A percentile compares a stretch with the other conserved stretches of the same genome.
These are phyloP conservation scores for Eledona agricola DNA, from an alignment of 2,888 invertebrate species.

Conservation along the genomic window DNA sequence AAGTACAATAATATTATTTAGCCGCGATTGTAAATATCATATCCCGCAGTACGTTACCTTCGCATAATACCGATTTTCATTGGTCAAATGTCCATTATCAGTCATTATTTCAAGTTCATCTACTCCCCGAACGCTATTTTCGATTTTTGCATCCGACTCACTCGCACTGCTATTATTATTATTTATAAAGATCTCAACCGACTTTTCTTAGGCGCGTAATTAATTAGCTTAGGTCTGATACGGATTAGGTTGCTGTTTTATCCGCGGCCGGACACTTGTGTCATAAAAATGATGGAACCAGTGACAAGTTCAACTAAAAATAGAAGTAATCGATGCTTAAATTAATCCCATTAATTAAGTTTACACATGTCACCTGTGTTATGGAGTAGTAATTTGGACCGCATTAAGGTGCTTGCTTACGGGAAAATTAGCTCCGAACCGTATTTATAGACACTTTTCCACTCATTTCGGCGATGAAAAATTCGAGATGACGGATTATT, in stretches of 20 bases:
- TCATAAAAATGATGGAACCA: conserved; percentile 42
- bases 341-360: conserved; percentile 52
- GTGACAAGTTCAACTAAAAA: conserved; percentile 48
- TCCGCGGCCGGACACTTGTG: conserved; percentile 13
- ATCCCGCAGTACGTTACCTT: conserved; percentile 53
- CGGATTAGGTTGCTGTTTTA: conserved; percentile 23
- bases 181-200: too few relatives aligned
- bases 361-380: conserved; percentile 40
- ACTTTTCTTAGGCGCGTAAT: too few relatives aligned
- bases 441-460: conserved; percentile 10
- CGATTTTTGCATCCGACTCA: conserved; percentile 19
- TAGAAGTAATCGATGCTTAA: conserved; percentile 53
- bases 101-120: conserved; percentile 57
- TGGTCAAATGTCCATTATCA: conserved; percentile 55
- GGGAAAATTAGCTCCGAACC: conserved; percentile 12
- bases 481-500: not conserved
- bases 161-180: conserved; percentile 6
- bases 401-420: conserved; percentile 18
- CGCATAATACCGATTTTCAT: conserved; percentile 51
- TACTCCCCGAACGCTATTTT: conserved; percentile 43
- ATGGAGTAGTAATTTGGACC: conserved; percentile 36
- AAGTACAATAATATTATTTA: conserved; percentile 49
- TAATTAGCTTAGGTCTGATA: conserved; percentile 4
- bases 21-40: conserved; percentile 52
- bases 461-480: conserved; percentile 1